A percentile compares a stretch with the other conserved stretches of the same genome.
Evolutionary conservation across 2,797 vertebrate species (phyloP).

Genomic region (Bovichtus diacanthus): DNA sequence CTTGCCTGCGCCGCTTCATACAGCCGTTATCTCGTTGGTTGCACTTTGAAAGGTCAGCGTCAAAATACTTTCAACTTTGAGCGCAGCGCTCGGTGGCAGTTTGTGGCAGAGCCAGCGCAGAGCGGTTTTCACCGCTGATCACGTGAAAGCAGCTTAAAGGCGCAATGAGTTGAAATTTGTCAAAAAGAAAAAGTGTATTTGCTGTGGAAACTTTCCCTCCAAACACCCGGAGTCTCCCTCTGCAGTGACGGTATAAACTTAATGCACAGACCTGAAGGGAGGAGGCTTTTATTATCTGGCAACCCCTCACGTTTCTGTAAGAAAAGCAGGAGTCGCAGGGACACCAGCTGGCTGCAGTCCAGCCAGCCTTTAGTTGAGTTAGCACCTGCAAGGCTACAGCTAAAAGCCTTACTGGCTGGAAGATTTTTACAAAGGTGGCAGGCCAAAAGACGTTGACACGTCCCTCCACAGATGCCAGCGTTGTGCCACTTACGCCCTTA

Average conservation of each 20-base stretch:
- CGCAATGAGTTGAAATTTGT: conserved; percentile 22
- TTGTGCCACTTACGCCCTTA: conserved; percentile 73
- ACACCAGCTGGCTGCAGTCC: conserved; percentile 58
- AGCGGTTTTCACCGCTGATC: too few species aligned
- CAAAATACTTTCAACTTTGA: too few species aligned
- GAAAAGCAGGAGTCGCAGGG: conserved; percentile 47
- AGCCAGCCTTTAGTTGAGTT: conserved; percentile 75
- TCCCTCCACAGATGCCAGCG: conserved; percentile 73
- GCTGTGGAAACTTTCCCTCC: conserved; percentile 15
- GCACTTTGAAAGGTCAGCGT: too few species aligned
- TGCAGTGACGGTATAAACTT: conserved; percentile 18
- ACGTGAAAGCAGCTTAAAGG: too few species aligned
- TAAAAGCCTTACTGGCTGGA: conserved; percentile 63
- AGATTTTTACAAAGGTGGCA: conserved; percentile 72
- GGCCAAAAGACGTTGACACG: conserved; percentile 72
- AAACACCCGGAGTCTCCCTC: conserved; percentile 6
- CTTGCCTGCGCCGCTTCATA: too few species aligned
- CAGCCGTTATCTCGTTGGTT: too few species aligned
- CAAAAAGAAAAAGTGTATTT: conserved; percentile 4
- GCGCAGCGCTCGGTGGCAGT: too few species aligned
- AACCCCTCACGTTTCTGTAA: conserved; percentile 40
- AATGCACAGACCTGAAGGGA: conserved; percentile 23
- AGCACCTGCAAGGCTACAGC: conserved; percentile 52
- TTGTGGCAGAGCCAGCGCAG: too few species aligned
- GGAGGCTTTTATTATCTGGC: conserved; percentile 52